Percentiles rank a stretch among this genome's conserved stretches.
Evolutionary conservation across 2,113 vertebrate genomes (phyloP).

Genomic region (Nothocercus nigrocapillus): DNA sequence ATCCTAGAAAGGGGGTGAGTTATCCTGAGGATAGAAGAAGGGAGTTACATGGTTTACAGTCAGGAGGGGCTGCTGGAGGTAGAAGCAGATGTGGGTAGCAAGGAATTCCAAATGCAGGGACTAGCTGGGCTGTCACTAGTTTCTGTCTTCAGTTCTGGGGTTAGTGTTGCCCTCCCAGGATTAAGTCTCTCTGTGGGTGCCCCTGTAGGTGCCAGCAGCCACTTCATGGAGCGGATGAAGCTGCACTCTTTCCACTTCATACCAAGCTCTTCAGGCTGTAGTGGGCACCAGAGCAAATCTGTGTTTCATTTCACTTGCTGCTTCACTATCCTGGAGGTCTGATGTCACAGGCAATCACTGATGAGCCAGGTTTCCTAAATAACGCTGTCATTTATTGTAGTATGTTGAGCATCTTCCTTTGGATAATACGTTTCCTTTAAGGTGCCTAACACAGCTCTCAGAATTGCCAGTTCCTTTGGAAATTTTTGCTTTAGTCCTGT

Average conservation of each 20-base stretch:
- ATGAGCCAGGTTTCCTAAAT: background rate
- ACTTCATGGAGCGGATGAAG: background rate
- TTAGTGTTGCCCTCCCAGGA: background rate
- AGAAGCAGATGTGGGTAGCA: background rate
- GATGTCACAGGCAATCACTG: background rate
- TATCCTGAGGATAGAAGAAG: background rate
- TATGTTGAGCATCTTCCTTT: background rate
- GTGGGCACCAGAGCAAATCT: background rate
- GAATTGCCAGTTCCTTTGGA: background rate
- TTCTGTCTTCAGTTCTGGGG: background rate
- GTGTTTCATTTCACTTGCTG: background rate
- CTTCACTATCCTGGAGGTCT: background rate
- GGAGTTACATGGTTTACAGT: background rate
- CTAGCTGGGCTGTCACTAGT: background rate
- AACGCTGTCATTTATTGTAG: background rate
- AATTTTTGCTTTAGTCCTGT: background rate
- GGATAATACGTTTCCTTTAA: background rate
- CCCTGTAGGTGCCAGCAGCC: background rate
- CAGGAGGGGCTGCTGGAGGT: background rate
- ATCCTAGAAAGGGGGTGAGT: background rate
- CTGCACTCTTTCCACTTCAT: background rate
- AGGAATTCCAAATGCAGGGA: background rate
- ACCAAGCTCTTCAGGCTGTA: background rate
- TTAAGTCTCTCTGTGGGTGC: background rate
- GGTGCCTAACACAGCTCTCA: background rate